phyloP scores from a whole-genome alignment of 1,140 invertebrate genomes.

The Ridgeia piscesae region DNA sequence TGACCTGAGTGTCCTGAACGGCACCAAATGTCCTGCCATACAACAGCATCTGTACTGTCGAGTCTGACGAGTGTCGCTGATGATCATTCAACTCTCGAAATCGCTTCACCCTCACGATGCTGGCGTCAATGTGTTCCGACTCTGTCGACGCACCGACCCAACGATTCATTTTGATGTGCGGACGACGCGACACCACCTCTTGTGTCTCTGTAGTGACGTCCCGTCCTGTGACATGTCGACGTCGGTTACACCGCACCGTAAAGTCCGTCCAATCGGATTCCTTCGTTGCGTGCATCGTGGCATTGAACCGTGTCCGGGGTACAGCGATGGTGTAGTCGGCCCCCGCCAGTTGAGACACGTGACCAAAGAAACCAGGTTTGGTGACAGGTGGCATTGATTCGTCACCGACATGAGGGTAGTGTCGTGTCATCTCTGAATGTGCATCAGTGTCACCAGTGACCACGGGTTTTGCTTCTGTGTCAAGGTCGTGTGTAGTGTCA shows the following conservation, averaged over 20 bases:
- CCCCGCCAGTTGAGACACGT: constrained; percentile 44
- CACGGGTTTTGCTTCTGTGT: not conserved
- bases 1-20: not conserved
- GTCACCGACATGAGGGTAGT: constrained; percentile 30
- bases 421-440: constrained; percentile 33
- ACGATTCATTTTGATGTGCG: constrained; percentile 16
- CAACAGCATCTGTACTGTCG: constrained; percentile 49
- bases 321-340: constrained; percentile 33
- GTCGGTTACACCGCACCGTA: constrained; percentile 2
- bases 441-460: constrained; percentile 20
- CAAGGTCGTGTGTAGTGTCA: not conserved
- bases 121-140: constrained; percentile 44
- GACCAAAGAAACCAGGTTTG: constrained; percentile 40
- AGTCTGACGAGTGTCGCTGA: constrained; percentile 50
- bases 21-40: constrained; percentile 37
- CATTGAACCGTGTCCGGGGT: constrained; percentile 38
- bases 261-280: constrained; percentile 38
- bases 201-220: constrained; percentile 10
- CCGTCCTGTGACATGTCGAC: not conserved
- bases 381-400: constrained; percentile 30
- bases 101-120: constrained; percentile 36
- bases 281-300: constrained; percentile 35
- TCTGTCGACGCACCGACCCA: constrained; percentile 40
- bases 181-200: not conserved
- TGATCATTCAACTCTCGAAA: constrained; percentile 44